Base-by-base conservation (phyloP, 2,113 vertebrate species). In the Bagarius yarrelli region DNA sequence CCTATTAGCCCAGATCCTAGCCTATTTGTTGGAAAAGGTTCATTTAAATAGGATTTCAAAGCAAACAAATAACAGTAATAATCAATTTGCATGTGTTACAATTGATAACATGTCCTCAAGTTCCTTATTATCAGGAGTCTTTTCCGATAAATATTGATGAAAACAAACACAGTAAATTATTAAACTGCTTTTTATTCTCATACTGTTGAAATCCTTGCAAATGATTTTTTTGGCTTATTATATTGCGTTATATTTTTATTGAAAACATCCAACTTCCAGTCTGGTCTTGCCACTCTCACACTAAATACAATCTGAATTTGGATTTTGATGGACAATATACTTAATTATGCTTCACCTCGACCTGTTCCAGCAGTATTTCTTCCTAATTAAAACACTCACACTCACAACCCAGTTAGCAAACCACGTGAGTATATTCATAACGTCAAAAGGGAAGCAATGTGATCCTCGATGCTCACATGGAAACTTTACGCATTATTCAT, bases 401-500 rank as follows among this genome's bases (percentile, higher is more conserved):
- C 4, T 8, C 18, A 6, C 1, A 12, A 30, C 32, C 6, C 52
- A 72, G 60, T 19, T 2, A 23, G 21, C 2, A 25, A 44, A 40
- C 34, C 53, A 59, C 34, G 18, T 14, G 15, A 15, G 25, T 21
- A 11, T 50, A 21, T 19, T 63, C 57, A 77, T 53, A 76, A 76
- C 8, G 53, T 5, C 3, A 80, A 59, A 60, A 32, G 15, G 15
- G 67, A 72, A 80, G 67, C 25, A 71, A 61, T 23, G 40, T 34
- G 44, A 80, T 47, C 14, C 5, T 15, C 34, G 3, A 18, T 59
- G 50, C 14, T 30, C 21, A 80, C 27, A 59, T 5, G 67, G 27
- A 80, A 80, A 80, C 78, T 80, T 80, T 50, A 36, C 40, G 1
- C 21, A n/a, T 52, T 80, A 80, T 71, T 71, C 55, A 71, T 71